Percentiles rank a stretch among this genome's conserved stretches.
Conservation (phyloP, 2,113 vertebrate genomes). For the Chloroceryle aenea region DNA sequence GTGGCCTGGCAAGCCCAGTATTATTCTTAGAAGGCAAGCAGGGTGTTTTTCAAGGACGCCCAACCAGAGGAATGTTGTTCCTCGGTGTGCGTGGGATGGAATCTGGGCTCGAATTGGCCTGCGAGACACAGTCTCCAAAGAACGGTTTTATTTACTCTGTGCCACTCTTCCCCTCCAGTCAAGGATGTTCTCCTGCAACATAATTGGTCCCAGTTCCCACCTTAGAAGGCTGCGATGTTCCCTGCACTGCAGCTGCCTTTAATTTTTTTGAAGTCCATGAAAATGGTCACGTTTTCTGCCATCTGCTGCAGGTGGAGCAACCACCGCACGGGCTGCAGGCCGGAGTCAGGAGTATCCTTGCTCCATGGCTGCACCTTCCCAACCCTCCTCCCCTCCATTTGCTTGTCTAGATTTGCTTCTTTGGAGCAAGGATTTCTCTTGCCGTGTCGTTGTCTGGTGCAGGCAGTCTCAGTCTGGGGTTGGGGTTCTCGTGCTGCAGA, state of each 20-base stretch:
- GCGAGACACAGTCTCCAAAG: conserved; percentile 19
- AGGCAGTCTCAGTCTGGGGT: neutral
- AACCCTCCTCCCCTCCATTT: neutral
- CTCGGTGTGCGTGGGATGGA: conserved; percentile 15
- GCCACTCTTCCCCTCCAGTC: conserved; percentile 48
- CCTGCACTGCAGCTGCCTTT: conserved; percentile 9
- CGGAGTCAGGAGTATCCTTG: rapidly evolving
- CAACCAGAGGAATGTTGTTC: conserved; percentile 14
- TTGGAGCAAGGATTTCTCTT: neutral
- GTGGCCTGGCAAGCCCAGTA: neutral
- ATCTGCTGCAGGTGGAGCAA: conserved; percentile 4
- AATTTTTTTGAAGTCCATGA: conserved; percentile 14
- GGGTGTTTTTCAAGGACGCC: conserved; percentile 17
- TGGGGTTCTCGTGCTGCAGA: neutral
- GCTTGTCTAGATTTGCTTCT: neutral
- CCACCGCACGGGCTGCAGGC: rapidly evolving
- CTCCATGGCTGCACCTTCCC: neutral
- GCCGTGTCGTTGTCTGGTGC: rapidly evolving
- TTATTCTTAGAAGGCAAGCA: conserved; percentile 50
- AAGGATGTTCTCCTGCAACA: conserved; percentile 49
- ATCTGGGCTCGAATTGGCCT: conserved; percentile 1
- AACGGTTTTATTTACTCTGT: conserved; percentile 35
- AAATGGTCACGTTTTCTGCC: neutral
- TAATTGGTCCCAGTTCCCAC: conserved; percentile 61
- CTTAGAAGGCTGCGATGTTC: conserved; percentile 35